A percentile compares a stretch with the other conserved stretches of the same genome.
These are phyloP conservation scores for Isaurus tuberculatus DNA, from an alignment of 92 coral and sea anemone species.

Conservation along the genomic window DNA sequence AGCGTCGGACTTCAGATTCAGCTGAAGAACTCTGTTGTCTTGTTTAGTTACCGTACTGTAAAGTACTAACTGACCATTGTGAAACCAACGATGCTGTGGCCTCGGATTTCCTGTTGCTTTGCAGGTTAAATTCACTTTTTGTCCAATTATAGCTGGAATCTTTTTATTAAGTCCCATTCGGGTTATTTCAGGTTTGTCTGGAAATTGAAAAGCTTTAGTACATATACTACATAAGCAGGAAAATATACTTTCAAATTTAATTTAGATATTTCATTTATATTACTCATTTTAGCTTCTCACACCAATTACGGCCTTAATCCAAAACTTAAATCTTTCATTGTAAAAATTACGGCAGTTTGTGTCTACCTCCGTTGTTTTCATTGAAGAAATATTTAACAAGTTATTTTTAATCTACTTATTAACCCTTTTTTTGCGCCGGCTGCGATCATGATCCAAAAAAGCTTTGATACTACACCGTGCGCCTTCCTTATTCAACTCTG, in stretches of 20 bases:
- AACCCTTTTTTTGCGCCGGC: too few species aligned
- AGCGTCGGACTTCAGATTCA: neutral
- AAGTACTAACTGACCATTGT: neutral
- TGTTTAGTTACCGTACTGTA: neutral
- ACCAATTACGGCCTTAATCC: too few species aligned
- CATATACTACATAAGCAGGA: neutral
- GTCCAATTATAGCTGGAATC: neutral
- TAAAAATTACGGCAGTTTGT: too few species aligned
- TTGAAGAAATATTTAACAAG: too few species aligned
- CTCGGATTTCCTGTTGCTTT: slow-evolving; percentile 4
- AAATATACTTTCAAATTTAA: neutral
- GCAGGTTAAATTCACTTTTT: neutral
- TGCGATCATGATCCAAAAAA: too few species aligned
- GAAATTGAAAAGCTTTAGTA: neutral
- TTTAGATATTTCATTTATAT: neutral
- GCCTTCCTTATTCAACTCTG: too few species aligned
- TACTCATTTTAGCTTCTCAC: neutral
- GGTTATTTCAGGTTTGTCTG: neutral
- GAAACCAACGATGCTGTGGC: neutral
- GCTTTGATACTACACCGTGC: too few species aligned
- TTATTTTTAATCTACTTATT: too few species aligned
- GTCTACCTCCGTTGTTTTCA: too few species aligned
- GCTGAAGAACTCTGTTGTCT: neutral
- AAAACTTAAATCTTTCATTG: too few species aligned
- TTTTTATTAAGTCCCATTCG: neutral